Evolutionary conservation across 2,888 invertebrate genomes (phyloP).

Genomic region (Elegia similella): DNA sequence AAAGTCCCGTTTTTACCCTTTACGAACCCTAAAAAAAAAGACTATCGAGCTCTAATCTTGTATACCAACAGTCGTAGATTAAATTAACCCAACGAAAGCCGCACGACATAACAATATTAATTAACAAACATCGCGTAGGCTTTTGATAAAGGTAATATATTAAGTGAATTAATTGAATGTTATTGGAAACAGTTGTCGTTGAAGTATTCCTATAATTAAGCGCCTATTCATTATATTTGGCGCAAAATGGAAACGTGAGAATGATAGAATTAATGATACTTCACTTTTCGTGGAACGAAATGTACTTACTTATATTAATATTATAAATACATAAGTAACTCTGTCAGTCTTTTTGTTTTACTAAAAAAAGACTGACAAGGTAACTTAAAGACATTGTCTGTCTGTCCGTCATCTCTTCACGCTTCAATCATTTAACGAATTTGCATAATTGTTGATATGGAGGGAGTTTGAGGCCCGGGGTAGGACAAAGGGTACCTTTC

Average conservation of each 20-base stretch:
- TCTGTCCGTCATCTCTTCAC: no score
- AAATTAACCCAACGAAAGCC: neutral
- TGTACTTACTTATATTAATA: neutral
- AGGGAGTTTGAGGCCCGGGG: no score
- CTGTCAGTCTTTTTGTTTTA: no score
- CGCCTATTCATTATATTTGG: neutral
- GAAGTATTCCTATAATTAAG: conserved; percentile 3
- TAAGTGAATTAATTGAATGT: conserved; percentile 5
- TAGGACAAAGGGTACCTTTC: no score
- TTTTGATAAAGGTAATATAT: conserved; percentile 1
- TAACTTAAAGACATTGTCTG: no score
- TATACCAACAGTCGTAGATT: neutral
- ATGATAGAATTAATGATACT: neutral
- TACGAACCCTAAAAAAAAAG: no score
- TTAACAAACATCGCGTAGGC: neutral
- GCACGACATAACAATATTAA: neutral
- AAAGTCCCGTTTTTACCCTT: no score
- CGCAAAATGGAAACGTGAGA: neutral
- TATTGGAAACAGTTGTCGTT: conserved; percentile 4
- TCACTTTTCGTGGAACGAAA: neutral
- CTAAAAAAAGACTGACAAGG: no score
- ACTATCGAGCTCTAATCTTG: neutral
- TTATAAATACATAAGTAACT: no score
- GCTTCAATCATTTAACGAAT: no score
- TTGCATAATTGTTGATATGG: no score